These are phyloP conservation scores for Zaprionus gabonicus DNA, from an alignment of 1,140 invertebrate species.

Conservation along the genomic window DNA sequence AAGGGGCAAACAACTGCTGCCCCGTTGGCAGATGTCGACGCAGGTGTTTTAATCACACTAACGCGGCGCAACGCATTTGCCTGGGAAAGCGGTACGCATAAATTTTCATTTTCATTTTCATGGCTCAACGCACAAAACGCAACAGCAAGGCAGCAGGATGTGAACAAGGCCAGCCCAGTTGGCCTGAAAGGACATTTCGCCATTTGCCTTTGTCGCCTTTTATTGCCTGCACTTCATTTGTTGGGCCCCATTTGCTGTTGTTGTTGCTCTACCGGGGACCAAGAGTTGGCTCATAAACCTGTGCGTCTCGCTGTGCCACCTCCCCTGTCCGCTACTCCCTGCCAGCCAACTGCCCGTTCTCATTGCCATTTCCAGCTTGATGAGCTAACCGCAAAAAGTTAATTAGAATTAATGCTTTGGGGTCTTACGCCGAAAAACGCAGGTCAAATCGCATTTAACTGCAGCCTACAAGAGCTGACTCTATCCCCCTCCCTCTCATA, in stretches of 20 bases:
- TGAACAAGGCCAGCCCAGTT: constrained; percentile 20
- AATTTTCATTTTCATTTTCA: constrained; percentile 82
- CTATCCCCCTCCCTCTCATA: neutral
- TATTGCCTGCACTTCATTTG: constrained; percentile 83
- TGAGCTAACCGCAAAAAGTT: constrained; percentile 75
- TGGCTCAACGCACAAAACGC: constrained; percentile 70
- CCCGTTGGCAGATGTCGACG: constrained; percentile 64
- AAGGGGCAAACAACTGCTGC: constrained; percentile 7
- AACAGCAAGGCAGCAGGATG: constrained; percentile 7
- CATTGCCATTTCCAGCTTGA: constrained; percentile 50
- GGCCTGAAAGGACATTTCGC: constrained; percentile 35
- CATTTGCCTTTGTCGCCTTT: constrained; percentile 81
- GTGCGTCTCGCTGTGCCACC: neutral
- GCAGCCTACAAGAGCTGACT: constrained; percentile 45
- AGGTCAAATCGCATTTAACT: constrained; percentile 74
- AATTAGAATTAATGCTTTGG: constrained; percentile 81
- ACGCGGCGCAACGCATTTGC: constrained; percentile 38
- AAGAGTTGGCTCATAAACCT: constrained; percentile 63
- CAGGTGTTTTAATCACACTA: constrained; percentile 79
- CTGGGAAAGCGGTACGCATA: constrained; percentile 58
- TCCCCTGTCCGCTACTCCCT: neutral
- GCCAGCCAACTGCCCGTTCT: neutral
- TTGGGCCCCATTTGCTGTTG: constrained; percentile 64
- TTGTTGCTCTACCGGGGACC: neutral
- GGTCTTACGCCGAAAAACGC: constrained; percentile 19